Percentiles rank a stretch among this genome's conserved stretches.
phyloP scores from a whole-genome alignment of 1,140 invertebrate species.

The Lycorma delicatula region DNA sequence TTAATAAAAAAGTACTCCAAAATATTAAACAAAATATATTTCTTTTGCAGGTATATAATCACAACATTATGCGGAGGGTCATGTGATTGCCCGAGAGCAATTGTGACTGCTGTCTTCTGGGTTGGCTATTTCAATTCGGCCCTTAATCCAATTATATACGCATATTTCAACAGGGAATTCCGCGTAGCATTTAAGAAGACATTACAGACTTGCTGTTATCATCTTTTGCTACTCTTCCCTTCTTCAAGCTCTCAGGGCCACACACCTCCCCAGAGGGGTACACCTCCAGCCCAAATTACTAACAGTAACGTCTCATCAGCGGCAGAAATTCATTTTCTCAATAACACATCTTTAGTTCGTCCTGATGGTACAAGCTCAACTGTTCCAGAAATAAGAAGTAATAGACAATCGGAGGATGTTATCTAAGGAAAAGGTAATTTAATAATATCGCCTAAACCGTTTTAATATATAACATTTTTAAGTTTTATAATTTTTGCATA shows the following conservation, averaged over 20 bases:
- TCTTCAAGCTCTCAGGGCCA: constrained; percentile 2
- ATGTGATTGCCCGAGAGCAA: constrained; percentile 62
- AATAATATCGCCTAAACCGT: too few species aligned
- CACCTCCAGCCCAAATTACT: constrained; percentile 15
- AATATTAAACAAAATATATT: too few species aligned
- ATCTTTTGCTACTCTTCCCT: constrained; percentile 14
- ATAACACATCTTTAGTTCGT: constrained; percentile 21
- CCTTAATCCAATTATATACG: constrained; percentile 93
- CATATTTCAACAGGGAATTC: constrained; percentile 95
- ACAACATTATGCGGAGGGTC: constrained; percentile 61
- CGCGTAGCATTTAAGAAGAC: constrained; percentile 87
- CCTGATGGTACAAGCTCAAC: not conserved
- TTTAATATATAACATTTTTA: too few species aligned
- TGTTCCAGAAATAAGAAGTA: not conserved
- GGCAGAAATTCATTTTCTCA: constrained; percentile 28
- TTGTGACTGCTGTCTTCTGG: constrained; percentile 88
- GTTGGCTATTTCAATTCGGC: constrained; percentile 95
- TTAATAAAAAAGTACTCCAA: too few species aligned
- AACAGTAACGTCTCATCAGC: constrained; percentile 25
- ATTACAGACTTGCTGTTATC: constrained; percentile 69
- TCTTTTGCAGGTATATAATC: constrained; percentile 63
- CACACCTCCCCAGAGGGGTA: not conserved
- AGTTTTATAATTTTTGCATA: too few species aligned
- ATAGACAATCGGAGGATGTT: constrained; percentile 1
- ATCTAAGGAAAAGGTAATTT: too few species aligned